A percentile compares a stretch with the other conserved stretches of the same genome.
These are phyloP conservation scores for Micrasema minimum DNA, from an alignment of 1,140 invertebrate species.

Conservation along the genomic window DNA sequence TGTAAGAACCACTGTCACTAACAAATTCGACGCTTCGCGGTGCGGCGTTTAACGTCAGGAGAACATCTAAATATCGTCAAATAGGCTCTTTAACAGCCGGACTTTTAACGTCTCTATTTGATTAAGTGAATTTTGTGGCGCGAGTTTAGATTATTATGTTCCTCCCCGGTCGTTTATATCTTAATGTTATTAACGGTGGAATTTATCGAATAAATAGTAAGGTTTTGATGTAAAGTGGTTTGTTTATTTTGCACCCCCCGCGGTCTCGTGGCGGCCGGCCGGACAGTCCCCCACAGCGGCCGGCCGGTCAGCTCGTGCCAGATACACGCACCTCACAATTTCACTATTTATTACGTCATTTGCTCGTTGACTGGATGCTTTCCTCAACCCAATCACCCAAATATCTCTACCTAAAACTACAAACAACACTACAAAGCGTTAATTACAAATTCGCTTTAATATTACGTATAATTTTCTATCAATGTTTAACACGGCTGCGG, in stretches of 20 bases:
- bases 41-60: slow-evolving; percentile 18
- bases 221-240: slow-evolving; percentile 32
- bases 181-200: slow-evolving; percentile 32
- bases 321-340: too few species aligned
- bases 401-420: too few species aligned
- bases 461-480: too few species aligned
- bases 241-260: slow-evolving; percentile 19
- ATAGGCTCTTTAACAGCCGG: slow-evolving; percentile 22
- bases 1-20: slow-evolving; percentile 10
- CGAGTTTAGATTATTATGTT: slow-evolving; percentile 35
- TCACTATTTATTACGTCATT: background rate
- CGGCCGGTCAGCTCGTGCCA: background rate
- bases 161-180: slow-evolving; percentile 18
- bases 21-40: slow-evolving; percentile 22
- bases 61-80: slow-evolving; percentile 30
- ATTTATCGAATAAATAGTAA: slow-evolving; percentile 36
- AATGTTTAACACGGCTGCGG: too few species aligned
- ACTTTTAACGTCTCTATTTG: slow-evolving; percentile 35
- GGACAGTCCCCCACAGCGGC: slow-evolving; percentile 1
- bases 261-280: slow-evolving; percentile 3
- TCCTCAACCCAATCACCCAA: too few species aligned
- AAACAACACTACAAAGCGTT: too few species aligned
- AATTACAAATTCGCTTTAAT: too few species aligned
- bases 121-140: slow-evolving; percentile 32
- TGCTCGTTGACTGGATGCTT: background rate